phyloP scores from a whole-genome alignment of 2,888 invertebrate genomes.

The Hedychridium roseum region DNA sequence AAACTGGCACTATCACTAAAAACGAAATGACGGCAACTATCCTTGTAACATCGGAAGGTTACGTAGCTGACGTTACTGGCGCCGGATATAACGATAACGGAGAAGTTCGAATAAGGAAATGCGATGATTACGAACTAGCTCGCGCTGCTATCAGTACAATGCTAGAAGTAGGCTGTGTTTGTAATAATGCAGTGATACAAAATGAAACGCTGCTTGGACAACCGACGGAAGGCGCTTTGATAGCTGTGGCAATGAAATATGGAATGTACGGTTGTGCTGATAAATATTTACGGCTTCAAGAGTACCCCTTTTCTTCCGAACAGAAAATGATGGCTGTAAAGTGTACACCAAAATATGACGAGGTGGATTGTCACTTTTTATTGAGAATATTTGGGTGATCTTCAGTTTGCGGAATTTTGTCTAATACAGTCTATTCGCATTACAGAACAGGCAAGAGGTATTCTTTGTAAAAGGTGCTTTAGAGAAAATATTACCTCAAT shows the following conservation, averaged over 20 bases:
- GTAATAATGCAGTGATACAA: slow-evolving; percentile 93
- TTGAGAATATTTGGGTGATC: background rate
- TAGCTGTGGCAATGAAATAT: slow-evolving; percentile 93
- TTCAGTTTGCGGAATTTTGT: background rate
- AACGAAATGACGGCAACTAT: slow-evolving; percentile 99
- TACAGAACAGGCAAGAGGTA: slow-evolving; percentile 74
- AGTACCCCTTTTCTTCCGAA: slow-evolving; percentile 95
- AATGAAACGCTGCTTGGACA: slow-evolving; percentile 88
- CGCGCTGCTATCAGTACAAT: slow-evolving; percentile 79
- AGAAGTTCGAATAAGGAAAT: slow-evolving; percentile 81
- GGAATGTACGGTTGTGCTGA: slow-evolving; percentile 84
- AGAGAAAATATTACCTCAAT: slow-evolving; percentile 87
- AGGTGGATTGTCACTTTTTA: slow-evolving; percentile 59
- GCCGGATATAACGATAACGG: slow-evolving; percentile 92
- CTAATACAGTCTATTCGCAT: slow-evolving; percentile 13
- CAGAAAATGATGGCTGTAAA: slow-evolving; percentile 99
- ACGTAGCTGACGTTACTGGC: slow-evolving; percentile 90
- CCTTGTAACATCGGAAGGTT: slow-evolving; percentile 90
- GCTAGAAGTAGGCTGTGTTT: slow-evolving; percentile 90
- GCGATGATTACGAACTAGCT: slow-evolving; percentile 78
- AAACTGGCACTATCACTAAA: slow-evolving; percentile 97
- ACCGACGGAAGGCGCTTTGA: slow-evolving; percentile 96
- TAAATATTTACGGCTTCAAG: slow-evolving; percentile 85
- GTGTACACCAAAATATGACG: slow-evolving; percentile 81
- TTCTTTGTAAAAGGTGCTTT: slow-evolving; percentile 96